Conservation (phyloP, 2,888 invertebrate genomes). For the Microdon myrmicae region DNA sequence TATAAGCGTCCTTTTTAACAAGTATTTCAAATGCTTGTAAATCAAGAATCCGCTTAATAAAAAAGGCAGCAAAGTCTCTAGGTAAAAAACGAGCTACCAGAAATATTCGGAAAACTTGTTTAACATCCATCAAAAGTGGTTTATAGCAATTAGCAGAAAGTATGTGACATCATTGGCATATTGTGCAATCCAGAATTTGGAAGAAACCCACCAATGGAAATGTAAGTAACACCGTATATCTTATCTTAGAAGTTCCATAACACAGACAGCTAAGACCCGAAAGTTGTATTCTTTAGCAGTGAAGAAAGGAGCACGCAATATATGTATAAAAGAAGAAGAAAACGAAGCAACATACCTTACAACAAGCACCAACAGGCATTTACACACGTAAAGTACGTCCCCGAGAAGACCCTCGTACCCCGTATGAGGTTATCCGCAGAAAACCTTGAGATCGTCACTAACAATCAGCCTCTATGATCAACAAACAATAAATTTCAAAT, state of each 20-base stretch:
- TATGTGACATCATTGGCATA: no score
- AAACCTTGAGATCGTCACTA: slow-evolving; percentile 51
- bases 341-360: slow-evolving; percentile 1
- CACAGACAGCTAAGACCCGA: slow-evolving; percentile 19
- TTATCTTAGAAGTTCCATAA: slow-evolving; percentile 28
- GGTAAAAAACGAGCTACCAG: no score
- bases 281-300: slow-evolving; percentile 37
- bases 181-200: no score
- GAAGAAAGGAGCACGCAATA: background rate
- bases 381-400: slow-evolving; percentile 16
- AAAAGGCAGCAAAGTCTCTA: no score
- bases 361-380: slow-evolving; percentile 1
- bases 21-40: no score
- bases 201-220: no score
- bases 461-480: slow-evolving; percentile 50
- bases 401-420: slow-evolving; percentile 25
- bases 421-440: slow-evolving; percentile 27
- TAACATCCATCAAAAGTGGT: no score
- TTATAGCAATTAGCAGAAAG: no score
- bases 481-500: slow-evolving; percentile 51
- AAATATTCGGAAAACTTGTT: no score
- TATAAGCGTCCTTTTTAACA: no score
- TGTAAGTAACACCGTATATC: slow-evolving; percentile 10
- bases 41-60: no score
- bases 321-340: no score